These are phyloP conservation scores for Solenodon paradoxus DNA, from an alignment of 2,113 vertebrate species.

Conservation along the genomic window DNA sequence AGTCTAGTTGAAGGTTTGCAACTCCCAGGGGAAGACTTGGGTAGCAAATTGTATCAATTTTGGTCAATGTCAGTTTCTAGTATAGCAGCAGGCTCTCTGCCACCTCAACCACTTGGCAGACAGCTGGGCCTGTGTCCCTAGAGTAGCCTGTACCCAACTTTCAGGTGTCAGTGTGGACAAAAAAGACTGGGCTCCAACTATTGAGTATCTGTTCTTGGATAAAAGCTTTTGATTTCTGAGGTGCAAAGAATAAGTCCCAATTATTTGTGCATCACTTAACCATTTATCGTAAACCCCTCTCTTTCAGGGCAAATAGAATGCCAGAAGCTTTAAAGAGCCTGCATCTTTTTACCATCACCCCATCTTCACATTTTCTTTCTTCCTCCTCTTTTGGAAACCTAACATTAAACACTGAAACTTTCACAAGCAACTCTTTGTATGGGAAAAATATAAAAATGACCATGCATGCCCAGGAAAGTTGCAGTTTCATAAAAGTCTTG, in stretches of 20 bases:
- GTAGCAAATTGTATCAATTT: not conserved
- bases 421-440: not conserved
- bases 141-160: not conserved
- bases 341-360: not conserved
- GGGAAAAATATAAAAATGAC: not conserved
- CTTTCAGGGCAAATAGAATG: not conserved
- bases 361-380: not conserved
- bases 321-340: not conserved
- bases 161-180: not conserved
- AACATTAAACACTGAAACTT: not conserved
- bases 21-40: not conserved
- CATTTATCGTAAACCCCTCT: not conserved
- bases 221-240: not conserved
- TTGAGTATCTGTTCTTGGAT: not conserved
- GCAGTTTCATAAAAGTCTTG: not conserved
- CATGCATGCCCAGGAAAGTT: not conserved
- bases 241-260: not conserved
- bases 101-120: not conserved
- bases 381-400: not conserved
- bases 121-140: not conserved
- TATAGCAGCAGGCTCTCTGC: not conserved
- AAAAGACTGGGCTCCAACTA: not conserved
- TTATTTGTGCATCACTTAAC: not conserved
- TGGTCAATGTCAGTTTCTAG: not conserved
- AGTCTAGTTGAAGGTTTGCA: not conserved